These are phyloP conservation scores for Zoanthus gigantus DNA, from an alignment of 92 coral and sea anemone genomes.

Conservation along the genomic window DNA sequence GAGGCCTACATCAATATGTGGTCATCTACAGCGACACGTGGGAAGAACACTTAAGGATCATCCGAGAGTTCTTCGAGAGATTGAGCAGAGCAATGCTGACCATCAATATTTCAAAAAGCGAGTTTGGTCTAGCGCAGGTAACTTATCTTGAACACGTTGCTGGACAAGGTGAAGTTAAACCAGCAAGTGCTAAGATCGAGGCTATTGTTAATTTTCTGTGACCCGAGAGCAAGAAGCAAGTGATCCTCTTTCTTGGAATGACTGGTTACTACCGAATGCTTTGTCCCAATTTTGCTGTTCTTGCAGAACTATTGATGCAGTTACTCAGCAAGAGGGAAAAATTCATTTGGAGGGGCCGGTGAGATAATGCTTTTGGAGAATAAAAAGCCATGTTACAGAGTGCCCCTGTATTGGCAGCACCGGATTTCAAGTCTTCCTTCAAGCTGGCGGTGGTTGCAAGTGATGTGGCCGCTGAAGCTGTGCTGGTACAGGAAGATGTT, in stretches of 20 bases:
- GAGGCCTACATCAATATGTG: conserved; percentile 2
- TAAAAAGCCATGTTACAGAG: conserved; percentile 52
- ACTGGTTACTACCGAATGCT: conserved; percentile 69
- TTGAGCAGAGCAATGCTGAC: conserved; percentile 52
- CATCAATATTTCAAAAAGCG: conserved; percentile 45
- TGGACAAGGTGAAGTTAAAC: conserved; percentile 61
- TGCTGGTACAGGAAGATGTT: conserved; percentile 56
- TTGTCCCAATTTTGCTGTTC: conserved; percentile 54
- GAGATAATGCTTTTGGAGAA: conserved; percentile 56
- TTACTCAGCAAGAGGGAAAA: conserved; percentile 43
- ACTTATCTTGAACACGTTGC: conserved; percentile 62
- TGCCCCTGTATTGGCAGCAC: conserved; percentile 67
- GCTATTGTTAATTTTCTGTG: conserved; percentile 46
- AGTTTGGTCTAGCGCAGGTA: conserved; percentile 54
- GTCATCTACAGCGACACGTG: conserved; percentile 51
- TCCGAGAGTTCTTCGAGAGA: conserved; percentile 45
- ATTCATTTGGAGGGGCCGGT: conserved; percentile 60
- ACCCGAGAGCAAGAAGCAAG: conserved; percentile 38
- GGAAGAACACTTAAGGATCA: conserved; percentile 54
- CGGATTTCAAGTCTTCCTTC: conserved; percentile 56
- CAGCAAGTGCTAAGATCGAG: conserved; percentile 43
- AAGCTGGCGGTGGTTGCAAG: conserved; percentile 69
- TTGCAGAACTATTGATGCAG: conserved; percentile 58
- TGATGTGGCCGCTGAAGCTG: conserved; percentile 53
- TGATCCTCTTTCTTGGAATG: conserved; percentile 75